Evolutionary conservation across 2,888 invertebrate genomes (phyloP).

Genomic region (Xestia rhomboidea): DNA sequence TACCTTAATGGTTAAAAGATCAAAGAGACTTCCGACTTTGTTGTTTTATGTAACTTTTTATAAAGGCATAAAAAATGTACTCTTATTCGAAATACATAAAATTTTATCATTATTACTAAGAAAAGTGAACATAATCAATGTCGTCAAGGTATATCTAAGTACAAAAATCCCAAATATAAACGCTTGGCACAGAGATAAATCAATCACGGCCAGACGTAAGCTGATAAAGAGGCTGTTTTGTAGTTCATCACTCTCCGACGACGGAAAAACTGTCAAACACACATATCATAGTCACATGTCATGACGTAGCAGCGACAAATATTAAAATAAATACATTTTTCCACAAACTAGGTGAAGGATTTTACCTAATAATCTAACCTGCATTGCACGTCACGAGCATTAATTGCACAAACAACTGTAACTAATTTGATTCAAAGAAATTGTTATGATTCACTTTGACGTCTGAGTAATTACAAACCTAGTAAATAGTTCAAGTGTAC

Average conservation of each 20-base stretch:
- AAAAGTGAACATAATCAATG: slow-evolving; percentile 59
- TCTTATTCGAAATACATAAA: neutral
- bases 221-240: slow-evolving; percentile 80
- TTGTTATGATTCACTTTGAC: slow-evolving; percentile 47
- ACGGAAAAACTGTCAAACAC: slow-evolving; percentile 71
- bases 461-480: slow-evolving; percentile 36
- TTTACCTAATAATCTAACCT: slow-evolving; percentile 44
- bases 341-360: slow-evolving; percentile 76
- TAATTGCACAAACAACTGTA: slow-evolving; percentile 44
- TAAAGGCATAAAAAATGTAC: slow-evolving; percentile 3
- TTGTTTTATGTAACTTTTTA: neutral
- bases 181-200: slow-evolving; percentile 82
- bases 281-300: slow-evolving; percentile 80
- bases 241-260: slow-evolving; percentile 74
- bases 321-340: slow-evolving; percentile 73
- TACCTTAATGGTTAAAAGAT: slow-evolving; percentile 7
- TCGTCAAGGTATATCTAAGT: slow-evolving; percentile 35
- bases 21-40: slow-evolving; percentile 9
- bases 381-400: neutral
- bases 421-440: slow-evolving; percentile 45
- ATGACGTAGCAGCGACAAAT: slow-evolving; percentile 77
- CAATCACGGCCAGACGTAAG: slow-evolving; percentile 81
- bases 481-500: slow-evolving; percentile 30
- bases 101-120: slow-evolving; percentile 25
- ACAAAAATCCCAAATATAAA: slow-evolving; percentile 72